Conservation (phyloP, 2,113 vertebrate species). For the Brachyhypopomus gauderio region DNA sequence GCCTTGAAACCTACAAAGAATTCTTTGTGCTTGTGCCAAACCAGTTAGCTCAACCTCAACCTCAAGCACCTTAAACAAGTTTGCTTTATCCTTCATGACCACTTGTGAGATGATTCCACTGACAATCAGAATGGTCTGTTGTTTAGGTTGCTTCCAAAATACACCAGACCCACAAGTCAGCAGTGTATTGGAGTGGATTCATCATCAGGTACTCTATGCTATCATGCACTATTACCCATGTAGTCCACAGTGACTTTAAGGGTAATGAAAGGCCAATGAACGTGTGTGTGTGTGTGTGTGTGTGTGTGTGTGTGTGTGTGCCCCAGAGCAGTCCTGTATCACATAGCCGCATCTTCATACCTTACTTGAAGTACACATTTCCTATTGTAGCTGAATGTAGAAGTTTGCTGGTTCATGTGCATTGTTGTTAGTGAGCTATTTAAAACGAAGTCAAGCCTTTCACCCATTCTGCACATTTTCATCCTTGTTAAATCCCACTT, state of each 20-base stretch:
- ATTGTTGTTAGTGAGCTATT: constrained; percentile 8
- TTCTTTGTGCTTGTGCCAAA: constrained; percentile 46
- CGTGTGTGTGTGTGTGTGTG: no score
- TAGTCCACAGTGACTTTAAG: not conserved
- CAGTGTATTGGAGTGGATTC: constrained; percentile 5
- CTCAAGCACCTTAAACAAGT: constrained; percentile 45
- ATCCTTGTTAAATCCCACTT: constrained; percentile 39
- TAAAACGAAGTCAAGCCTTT: constrained; percentile 6
- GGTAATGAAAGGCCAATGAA: not conserved
- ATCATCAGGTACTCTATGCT: not conserved
- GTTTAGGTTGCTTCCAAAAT: constrained; percentile 39
- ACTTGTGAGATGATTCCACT: constrained; percentile 28
- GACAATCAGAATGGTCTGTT: constrained; percentile 31
- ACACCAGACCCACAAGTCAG: constrained; percentile 1
- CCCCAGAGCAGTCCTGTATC: no score
- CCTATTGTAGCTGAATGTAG: not conserved
- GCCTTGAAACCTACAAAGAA: constrained; percentile 13
- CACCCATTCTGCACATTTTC: constrained; percentile 31
- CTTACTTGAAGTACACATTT: no score
- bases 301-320: no score
- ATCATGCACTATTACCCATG: not conserved
- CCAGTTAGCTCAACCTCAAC: constrained; percentile 25
- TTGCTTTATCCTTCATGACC: constrained; percentile 43
- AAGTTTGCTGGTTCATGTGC: not conserved
- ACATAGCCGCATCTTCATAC: no score